Conservation (phyloP, 1,140 invertebrate species). For the Caenorhabditis tropicalis region DNA sequence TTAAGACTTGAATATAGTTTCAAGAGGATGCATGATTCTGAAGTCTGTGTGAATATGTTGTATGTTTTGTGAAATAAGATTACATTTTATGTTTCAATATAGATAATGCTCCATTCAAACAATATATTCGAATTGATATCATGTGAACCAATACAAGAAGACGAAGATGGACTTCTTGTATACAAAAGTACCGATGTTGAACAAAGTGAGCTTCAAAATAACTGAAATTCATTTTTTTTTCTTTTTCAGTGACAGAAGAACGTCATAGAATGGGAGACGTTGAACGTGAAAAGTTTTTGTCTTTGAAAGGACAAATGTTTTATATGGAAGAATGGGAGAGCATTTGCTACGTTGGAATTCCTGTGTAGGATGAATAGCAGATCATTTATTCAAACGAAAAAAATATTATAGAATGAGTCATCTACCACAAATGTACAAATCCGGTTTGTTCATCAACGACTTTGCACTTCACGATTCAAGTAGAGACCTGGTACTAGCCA, state of each 20-base stretch:
- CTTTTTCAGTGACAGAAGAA: slow-evolving; percentile 68
- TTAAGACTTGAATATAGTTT: not conserved
- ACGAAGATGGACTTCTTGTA: slow-evolving; percentile 47
- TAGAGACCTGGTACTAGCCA: slow-evolving; percentile 91
- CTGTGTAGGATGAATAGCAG: too few relatives aligned
- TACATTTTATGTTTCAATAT: not conserved
- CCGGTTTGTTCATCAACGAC: slow-evolving; percentile 94
- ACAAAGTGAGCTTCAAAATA: not conserved
- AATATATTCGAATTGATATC: slow-evolving; percentile 94
- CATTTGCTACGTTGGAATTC: slow-evolving; percentile 93
- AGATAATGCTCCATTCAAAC: slow-evolving; percentile 89
- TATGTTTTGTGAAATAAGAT: not conserved
- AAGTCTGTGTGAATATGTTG: too few relatives aligned
- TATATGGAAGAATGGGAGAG: slow-evolving; percentile 96
- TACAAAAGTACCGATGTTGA: slow-evolving; percentile 33
- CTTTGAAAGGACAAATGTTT: slow-evolving; percentile 87
- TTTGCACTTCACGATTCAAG: slow-evolving; percentile 95
- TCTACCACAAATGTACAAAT: slow-evolving; percentile 84
- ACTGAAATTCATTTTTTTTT: too few relatives aligned
- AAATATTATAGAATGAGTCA: slow-evolving; percentile 83
- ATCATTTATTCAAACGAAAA: too few relatives aligned
- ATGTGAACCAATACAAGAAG: slow-evolving; percentile 78
- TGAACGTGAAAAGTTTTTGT: slow-evolving; percentile 77
- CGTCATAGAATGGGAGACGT: slow-evolving; percentile 76
- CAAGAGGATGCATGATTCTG: too few relatives aligned